Percentiles rank a stretch among this genome's conserved stretches.
These are phyloP conservation scores for Galerucella calmariensis DNA, from an alignment of 2,888 invertebrate species.

Conservation along the genomic window DNA sequence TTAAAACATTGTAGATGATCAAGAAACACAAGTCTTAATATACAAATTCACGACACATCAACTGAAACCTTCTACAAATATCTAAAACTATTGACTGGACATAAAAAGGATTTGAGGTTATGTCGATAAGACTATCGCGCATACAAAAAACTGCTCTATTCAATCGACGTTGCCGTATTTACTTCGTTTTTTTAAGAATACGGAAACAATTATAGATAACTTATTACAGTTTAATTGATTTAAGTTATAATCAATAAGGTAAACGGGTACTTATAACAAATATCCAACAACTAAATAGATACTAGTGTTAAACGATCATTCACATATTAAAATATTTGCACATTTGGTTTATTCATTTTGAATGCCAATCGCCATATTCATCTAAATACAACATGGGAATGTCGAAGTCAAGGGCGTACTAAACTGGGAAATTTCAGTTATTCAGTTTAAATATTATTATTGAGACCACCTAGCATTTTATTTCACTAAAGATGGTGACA, in stretches of 20 bases:
- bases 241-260: background rate
- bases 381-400: background rate
- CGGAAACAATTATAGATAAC: background rate
- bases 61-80: slow-evolving; percentile 28
- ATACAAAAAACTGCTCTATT: slow-evolving; percentile 38
- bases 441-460: background rate
- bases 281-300: background rate
- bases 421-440: background rate
- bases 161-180: slow-evolving; percentile 18
- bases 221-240: background rate
- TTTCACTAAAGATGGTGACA: no score
- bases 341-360: background rate
- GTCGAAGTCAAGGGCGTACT: slow-evolving; percentile 1
- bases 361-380: background rate
- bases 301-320: background rate
- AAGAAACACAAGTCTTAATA: slow-evolving; percentile 16
- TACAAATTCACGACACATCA: slow-evolving; percentile 30
- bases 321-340: background rate
- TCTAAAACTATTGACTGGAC: slow-evolving; percentile 26
- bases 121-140: slow-evolving; percentile 32
- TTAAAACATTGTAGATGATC: slow-evolving; percentile 8
- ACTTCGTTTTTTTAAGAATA: background rate
- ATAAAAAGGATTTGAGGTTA: slow-evolving; percentile 43
- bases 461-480: no score
- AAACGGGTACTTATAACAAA: background rate